These are phyloP conservation scores for Priocnemis perturbator DNA, from an alignment of 2,888 invertebrate species.

Conservation along the genomic window DNA sequence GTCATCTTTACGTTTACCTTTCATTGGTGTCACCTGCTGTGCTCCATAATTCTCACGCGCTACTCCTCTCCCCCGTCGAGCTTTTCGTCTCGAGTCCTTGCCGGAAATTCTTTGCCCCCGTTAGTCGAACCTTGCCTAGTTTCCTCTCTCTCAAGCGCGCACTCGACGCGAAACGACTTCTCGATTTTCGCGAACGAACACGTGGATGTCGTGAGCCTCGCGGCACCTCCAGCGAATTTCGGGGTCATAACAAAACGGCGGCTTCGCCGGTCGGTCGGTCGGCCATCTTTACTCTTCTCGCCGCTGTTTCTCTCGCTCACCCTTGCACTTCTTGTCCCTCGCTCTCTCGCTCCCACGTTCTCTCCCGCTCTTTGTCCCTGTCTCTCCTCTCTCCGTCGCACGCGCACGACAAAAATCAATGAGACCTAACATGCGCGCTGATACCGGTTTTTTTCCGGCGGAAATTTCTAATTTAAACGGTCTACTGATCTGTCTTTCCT, in stretches of 20 bases:
- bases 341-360: slow-evolving; percentile 34
- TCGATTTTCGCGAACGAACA: slow-evolving; percentile 36
- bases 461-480: not conserved
- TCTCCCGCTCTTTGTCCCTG: slow-evolving; percentile 37
- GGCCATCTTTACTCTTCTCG: slow-evolving; percentile 61
- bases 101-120: not conserved
- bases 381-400: slow-evolving; percentile 25
- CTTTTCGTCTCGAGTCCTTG: not conserved
- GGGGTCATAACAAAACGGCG: slow-evolving; percentile 68
- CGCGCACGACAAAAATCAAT: slow-evolving; percentile 58
- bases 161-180: slow-evolving; percentile 29
- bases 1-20: slow-evolving; percentile 51
- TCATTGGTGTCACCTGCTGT: slow-evolving; percentile 68
- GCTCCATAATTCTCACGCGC: slow-evolving; percentile 63
- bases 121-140: not conserved
- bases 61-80: slow-evolving; percentile 8
- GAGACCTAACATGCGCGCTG: slow-evolving; percentile 66
- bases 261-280: slow-evolving; percentile 60
- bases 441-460: slow-evolving; percentile 25
- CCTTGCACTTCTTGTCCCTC: slow-evolving; percentile 30
- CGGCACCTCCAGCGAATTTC: slow-evolving; percentile 42
- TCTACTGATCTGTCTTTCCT: too few relatives aligned
- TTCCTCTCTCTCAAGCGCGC: slow-evolving; percentile 5
- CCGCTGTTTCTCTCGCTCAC: slow-evolving; percentile 43
- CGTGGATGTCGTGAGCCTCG: slow-evolving; percentile 48